Evolutionary conservation across 2,113 vertebrate species (phyloP).

Genomic region (Paramormyrops kingsleyae): DNA sequence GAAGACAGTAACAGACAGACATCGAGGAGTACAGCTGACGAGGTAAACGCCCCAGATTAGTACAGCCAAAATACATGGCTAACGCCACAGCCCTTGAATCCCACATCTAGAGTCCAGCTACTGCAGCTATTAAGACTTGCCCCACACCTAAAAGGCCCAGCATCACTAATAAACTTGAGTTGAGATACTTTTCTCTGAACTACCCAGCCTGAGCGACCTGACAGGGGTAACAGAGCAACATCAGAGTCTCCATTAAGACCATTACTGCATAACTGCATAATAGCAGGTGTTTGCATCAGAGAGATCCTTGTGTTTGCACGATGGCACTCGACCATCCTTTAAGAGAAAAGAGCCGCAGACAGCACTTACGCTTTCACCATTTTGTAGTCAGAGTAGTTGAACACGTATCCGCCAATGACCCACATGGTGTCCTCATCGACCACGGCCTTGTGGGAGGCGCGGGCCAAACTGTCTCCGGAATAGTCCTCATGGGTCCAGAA

Average conservation of each 20-base stretch:
- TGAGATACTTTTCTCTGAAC: neutral
- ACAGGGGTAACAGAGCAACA: neutral
- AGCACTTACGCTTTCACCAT: slow-evolving; percentile 91
- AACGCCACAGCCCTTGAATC: neutral
- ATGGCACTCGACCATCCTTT: neutral
- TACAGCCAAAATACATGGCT: neutral
- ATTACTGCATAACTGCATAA: neutral
- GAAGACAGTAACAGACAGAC: neutral
- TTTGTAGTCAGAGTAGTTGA: slow-evolving; percentile 85
- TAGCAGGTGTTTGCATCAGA: neutral
- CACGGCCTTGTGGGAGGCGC: slow-evolving; percentile 86
- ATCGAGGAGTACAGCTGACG: neutral
- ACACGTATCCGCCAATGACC: slow-evolving; percentile 92
- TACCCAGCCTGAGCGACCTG: neutral
- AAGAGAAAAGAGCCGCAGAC: neutral
- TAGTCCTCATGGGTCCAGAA: slow-evolving; percentile 83
- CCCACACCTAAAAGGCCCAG: neutral
- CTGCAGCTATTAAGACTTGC: neutral
- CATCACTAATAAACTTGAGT: neutral
- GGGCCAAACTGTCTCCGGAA: slow-evolving; percentile 62
- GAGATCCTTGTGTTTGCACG: neutral
- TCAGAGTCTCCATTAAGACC: neutral
- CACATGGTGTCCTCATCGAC: slow-evolving; percentile 84
- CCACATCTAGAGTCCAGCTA: too few species aligned
- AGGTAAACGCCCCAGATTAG: neutral